Percentiles rank a stretch among this genome's conserved stretches.
phyloP scores from a whole-genome alignment of 2,797 vertebrate genomes.

The Takifugu rubripes region DNA sequence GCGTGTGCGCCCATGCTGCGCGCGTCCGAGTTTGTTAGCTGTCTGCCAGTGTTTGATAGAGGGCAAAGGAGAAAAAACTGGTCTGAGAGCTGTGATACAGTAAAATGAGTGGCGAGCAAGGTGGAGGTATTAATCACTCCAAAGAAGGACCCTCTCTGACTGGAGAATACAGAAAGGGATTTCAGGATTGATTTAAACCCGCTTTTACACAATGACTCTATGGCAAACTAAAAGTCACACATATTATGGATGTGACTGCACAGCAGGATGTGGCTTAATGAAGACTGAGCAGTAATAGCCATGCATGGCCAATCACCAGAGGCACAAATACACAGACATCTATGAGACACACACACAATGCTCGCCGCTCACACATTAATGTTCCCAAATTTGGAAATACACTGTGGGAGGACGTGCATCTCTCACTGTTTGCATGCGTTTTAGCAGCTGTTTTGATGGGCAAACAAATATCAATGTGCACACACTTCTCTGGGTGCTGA shows the following conservation, averaged over 20 bases:
- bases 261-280: conserved; percentile 49
- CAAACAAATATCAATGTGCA: conserved; percentile 22
- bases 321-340: conserved; percentile 18
- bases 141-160: conserved; percentile 31
- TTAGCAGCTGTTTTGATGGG: conserved; percentile 11
- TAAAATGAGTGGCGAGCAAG: conserved; percentile 44
- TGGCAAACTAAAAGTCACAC: conserved; percentile 9
- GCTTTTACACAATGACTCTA: background rate
- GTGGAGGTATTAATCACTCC: conserved; percentile 57
- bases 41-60: conserved; percentile 35
- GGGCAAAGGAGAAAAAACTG: conserved; percentile 25
- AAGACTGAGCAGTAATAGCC: conserved; percentile 34
- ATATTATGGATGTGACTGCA: conserved; percentile 22
- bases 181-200: conserved; percentile 6
- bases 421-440: conserved; percentile 7
- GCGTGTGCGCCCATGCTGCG: conserved; percentile 3
- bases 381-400: conserved; percentile 29
- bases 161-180: background rate
- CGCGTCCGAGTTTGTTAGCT: background rate
- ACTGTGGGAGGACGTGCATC: conserved; percentile 13
- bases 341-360: conserved; percentile 33
- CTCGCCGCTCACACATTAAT: conserved; percentile 23
- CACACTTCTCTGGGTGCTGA: conserved; percentile 19
- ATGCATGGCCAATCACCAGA: conserved; percentile 18
- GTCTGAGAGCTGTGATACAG: conserved; percentile 34